phyloP scores from a whole-genome alignment of 2,888 invertebrate genomes.

The Palloptera scutellata region DNA sequence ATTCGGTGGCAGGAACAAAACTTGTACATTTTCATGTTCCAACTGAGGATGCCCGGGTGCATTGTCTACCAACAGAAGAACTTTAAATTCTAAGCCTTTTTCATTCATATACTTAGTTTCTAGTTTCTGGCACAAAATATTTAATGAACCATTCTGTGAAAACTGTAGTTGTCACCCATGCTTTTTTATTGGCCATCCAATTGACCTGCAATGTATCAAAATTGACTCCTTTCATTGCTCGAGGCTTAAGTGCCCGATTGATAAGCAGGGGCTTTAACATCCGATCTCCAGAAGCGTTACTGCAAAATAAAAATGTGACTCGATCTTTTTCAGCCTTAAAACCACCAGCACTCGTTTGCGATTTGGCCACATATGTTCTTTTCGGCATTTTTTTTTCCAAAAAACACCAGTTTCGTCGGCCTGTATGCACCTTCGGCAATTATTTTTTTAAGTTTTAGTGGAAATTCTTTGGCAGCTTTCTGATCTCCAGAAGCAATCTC shows the following conservation, averaged over 20 bases:
- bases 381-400: slow-evolving; percentile 48
- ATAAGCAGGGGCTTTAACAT: slow-evolving; percentile 52
- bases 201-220: too few species aligned
- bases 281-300: slow-evolving; percentile 50
- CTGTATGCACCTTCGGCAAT: slow-evolving; percentile 44
- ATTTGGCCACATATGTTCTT: slow-evolving; percentile 34
- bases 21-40: slow-evolving; percentile 39
- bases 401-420: slow-evolving; percentile 43
- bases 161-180: too few species aligned
- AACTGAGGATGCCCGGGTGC: too few species aligned
- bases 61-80: slow-evolving; percentile 43
- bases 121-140: too few species aligned
- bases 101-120: too few species aligned
- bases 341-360: slow-evolving; percentile 31
- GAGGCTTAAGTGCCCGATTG: slow-evolving; percentile 49
- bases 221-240: slow-evolving; percentile 43
- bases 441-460: slow-evolving; percentile 39
- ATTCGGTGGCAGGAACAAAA: slow-evolving; percentile 48
- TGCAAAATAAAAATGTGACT: slow-evolving; percentile 46
- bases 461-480: slow-evolving; percentile 36
- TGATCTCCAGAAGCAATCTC: slow-evolving; percentile 41
- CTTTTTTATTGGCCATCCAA: too few species aligned
- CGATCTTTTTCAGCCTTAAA: slow-evolving; percentile 45
- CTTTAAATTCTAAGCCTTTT: slow-evolving; percentile 41
- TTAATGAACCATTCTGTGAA: too few species aligned